phyloP scores from a whole-genome alignment of 2,797 vertebrate genomes.

The Poecile montanus region DNA sequence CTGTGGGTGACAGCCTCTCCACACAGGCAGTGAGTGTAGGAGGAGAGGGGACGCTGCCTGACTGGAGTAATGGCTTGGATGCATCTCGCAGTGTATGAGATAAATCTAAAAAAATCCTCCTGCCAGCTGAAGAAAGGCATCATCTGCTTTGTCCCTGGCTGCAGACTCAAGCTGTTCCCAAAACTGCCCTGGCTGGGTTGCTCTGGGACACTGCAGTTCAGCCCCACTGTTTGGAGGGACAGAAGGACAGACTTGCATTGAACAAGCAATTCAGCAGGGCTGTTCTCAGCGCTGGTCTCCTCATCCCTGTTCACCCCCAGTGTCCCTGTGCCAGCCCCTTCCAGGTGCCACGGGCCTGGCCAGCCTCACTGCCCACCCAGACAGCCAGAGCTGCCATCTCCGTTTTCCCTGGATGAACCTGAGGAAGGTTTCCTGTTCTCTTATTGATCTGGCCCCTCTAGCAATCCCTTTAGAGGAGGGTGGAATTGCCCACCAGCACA shows the following conservation, averaged over 20 bases:
- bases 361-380: neutral
- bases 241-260: neutral
- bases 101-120: neutral
- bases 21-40: accelerated
- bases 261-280: neutral
- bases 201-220: neutral
- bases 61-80: neutral
- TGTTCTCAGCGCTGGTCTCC: accelerated
- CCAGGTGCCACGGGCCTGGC: neutral
- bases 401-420: neutral
- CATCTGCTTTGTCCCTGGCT: neutral
- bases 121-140: constrained; percentile 6
- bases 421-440: neutral
- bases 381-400: neutral
- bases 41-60: neutral
- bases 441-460: accelerated
- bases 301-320: neutral
- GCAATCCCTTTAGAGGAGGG: neutral
- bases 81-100: neutral
- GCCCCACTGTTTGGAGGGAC: neutral
- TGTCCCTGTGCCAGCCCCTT: neutral
- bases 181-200: neutral
- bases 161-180: neutral
- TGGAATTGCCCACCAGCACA: neutral
- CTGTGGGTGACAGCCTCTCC: neutral